Conservation (phyloP, 2,113 vertebrate species). For the Numida meleagris region DNA sequence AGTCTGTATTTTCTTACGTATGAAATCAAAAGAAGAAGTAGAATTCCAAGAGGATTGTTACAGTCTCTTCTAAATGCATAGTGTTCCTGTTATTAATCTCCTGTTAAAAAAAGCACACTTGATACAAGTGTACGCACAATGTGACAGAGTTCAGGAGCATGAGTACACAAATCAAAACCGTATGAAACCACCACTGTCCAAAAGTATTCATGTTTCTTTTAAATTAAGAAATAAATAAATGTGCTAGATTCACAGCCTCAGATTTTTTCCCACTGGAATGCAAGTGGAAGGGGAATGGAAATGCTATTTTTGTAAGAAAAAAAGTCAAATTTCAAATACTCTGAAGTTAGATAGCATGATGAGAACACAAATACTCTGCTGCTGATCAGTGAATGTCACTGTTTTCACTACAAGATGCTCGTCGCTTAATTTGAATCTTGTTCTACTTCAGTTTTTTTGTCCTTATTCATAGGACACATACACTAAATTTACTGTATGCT, state of each 20-base stretch:
- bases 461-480: slow-evolving; percentile 22
- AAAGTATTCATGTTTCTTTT: not conserved
- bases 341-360: not conserved
- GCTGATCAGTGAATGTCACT: not conserved
- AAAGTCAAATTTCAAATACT: not conserved
- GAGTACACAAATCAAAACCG: not conserved
- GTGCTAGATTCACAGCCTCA: not conserved
- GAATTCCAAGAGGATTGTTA: slow-evolving; percentile 20
- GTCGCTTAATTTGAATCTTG: slow-evolving; percentile 1
- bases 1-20: not conserved
- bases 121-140: not conserved
- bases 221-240: not conserved
- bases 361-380: not conserved
- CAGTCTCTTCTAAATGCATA: not conserved
- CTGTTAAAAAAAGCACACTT: not conserved
- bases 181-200: not conserved
- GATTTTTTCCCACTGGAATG: not conserved
- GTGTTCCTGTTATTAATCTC: not conserved
- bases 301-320: not conserved
- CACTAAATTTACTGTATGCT: not conserved
- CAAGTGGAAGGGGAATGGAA: not conserved
- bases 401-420: not conserved
- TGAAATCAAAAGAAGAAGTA: slow-evolving; percentile 16
- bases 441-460: slow-evolving; percentile 11
- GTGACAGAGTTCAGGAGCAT: not conserved